These are phyloP conservation scores for Mesochorus sp. DNA, from an alignment of 2,888 invertebrate genomes.

Conservation along the genomic window DNA sequence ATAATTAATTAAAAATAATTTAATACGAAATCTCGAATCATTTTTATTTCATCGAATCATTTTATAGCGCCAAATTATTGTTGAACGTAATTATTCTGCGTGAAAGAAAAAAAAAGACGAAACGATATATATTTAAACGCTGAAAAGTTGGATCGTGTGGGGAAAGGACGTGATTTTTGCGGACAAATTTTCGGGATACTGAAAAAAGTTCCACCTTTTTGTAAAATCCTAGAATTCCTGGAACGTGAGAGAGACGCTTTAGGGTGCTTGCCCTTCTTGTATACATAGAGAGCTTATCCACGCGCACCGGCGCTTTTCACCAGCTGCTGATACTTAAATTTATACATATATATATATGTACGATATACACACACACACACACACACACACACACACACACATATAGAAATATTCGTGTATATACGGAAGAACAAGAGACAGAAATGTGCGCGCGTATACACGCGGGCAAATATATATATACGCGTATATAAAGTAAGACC, in stretches of 20 bases:
- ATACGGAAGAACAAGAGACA: constrained; percentile 31
- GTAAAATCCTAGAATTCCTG: not conserved
- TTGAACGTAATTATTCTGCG: not conserved
- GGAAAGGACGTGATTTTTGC: not conserved
- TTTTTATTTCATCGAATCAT: too few relatives aligned
- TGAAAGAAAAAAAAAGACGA: not conserved
- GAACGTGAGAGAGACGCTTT: constrained; percentile 7
- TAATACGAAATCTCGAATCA: too few relatives aligned
- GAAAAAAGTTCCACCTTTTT: not conserved
- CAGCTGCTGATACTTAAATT: not conserved
- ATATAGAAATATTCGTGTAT: too few relatives aligned
- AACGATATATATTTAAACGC: not conserved
- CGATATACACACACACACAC: too few relatives aligned
- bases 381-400: too few relatives aligned
- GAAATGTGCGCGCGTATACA: not conserved
- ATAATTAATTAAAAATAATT: too few relatives aligned
- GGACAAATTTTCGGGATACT: not conserved
- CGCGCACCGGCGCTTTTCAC: constrained; percentile 45
- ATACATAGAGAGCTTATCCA: constrained; percentile 39
- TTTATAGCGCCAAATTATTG: too few relatives aligned
- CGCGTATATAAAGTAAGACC: constrained; percentile 19
- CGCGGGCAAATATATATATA: not conserved
- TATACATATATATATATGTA: constrained; percentile 1
- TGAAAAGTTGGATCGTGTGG: not conserved
- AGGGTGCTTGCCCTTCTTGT: constrained; percentile 20